Evolutionary conservation across 2,797 vertebrate genomes (phyloP), one percentile per base, ranked within the genome.

Genomic region (Alca torda): DNA sequence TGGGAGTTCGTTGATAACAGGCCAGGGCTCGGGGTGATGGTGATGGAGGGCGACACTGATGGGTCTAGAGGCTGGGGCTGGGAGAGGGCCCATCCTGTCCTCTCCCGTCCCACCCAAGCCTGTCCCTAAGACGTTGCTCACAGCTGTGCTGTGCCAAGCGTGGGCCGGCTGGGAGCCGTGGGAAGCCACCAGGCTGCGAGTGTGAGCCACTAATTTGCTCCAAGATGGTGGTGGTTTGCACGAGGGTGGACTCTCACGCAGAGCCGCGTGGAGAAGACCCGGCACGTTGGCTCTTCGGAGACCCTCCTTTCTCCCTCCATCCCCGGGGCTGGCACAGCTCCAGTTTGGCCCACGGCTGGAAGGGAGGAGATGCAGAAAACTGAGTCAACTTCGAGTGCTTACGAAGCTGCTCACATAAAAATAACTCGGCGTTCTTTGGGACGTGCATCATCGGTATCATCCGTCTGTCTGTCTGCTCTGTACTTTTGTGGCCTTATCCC

Each of bases 151-250:
- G 25, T 48, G 31, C 60, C 35, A 33, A 30, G 45, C 16, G 2
- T 0, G 67, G 53, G 15, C 46, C 41, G 7, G 9, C 64, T 48
- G 65, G 75, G 75, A 75, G 48, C 76, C 1, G 2, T 13, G 23
- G 79, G 79, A 35, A 65, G 45, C 65, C 59, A 28, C 37, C 8
- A 5, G 48, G 23, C 26, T 25, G 12, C 11, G 11, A 21, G 6
- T 1, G 3, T 0, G 24, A 41, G 30, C 37, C 21, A 0, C 56
- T 12, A 1, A 13, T n/a, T 20, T 14, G 11, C 75, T 61, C 53
- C 59, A 5, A 28, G 53, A 10, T 4, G 23, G 35, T 4, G 0
- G 28, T 2, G 60, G 12, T 13, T 33, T 28, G 31, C 67, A 9
- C 1, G 31, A 45, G 30, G 4, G 2, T 5, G 15, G 61, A 9